phyloP scores from a whole-genome alignment of 2,113 vertebrate species.

The Myotis lucifugus region DNA sequence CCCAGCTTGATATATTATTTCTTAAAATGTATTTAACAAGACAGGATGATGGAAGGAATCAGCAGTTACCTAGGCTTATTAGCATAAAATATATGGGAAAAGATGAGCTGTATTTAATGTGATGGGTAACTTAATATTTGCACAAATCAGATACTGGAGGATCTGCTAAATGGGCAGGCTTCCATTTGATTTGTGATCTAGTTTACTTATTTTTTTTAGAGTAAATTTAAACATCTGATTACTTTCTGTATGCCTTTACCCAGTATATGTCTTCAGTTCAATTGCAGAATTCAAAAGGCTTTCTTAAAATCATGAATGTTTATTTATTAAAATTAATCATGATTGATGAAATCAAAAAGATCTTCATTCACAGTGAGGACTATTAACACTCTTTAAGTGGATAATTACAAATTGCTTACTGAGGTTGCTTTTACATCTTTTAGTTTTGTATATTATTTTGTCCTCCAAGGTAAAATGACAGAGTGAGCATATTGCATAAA shows the following conservation, averaged over 20 bases:
- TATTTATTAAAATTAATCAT: slow-evolving; percentile 40
- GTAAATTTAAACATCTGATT: slow-evolving; percentile 32
- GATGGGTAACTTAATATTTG: slow-evolving; percentile 42
- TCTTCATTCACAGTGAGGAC: background rate
- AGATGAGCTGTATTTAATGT: slow-evolving; percentile 58
- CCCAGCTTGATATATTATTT: slow-evolving; percentile 25
- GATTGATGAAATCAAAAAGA: slow-evolving; percentile 12
- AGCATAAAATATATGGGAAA: slow-evolving; percentile 9
- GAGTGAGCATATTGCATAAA: slow-evolving; percentile 79
- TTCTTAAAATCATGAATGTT: slow-evolving; percentile 54
- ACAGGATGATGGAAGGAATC: background rate
- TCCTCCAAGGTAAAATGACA: slow-evolving; percentile 80
- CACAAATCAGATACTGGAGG: slow-evolving; percentile 37
- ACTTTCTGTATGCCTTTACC: background rate
- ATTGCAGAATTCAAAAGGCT: slow-evolving; percentile 42
- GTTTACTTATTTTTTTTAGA: background rate
- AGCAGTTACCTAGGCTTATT: slow-evolving; percentile 53
- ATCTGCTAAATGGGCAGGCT: slow-evolving; percentile 57
- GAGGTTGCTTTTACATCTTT: slow-evolving; percentile 69
- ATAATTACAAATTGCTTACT: slow-evolving; percentile 61
- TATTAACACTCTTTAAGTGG: slow-evolving; percentile 50
- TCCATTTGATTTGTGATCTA: slow-evolving; percentile 5
- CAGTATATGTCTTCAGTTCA: background rate
- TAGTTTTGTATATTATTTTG: slow-evolving; percentile 81
- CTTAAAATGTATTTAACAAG: slow-evolving; percentile 53